phyloP scores from a whole-genome alignment of 2,113 vertebrate species.

The Mobula birostris region DNA sequence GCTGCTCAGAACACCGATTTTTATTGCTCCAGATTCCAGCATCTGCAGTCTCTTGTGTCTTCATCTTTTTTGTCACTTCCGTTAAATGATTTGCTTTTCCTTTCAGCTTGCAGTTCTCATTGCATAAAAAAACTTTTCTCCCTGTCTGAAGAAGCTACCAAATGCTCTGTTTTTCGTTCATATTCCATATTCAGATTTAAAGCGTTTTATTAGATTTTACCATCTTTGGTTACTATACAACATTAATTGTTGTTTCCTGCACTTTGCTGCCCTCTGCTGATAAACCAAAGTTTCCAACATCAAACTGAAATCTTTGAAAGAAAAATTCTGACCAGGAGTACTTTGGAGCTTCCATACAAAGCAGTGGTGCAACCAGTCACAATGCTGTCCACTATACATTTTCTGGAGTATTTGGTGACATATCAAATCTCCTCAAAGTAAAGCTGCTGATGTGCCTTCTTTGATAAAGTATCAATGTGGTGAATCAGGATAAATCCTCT shows the following conservation, averaged over 20 bases:
- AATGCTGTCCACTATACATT: too few relatives aligned
- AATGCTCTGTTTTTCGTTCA: background rate
- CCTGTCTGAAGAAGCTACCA: background rate
- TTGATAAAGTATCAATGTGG: too few relatives aligned
- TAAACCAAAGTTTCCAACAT: background rate
- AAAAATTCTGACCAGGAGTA: too few relatives aligned
- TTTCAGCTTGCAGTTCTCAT: background rate
- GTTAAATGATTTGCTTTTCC: background rate
- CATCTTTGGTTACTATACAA: background rate
- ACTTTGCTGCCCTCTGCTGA: constrained; percentile 5
- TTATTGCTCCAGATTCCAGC: too few relatives aligned
- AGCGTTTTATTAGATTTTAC: background rate
- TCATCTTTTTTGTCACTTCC: background rate
- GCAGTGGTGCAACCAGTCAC: too few relatives aligned
- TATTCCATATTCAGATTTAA: background rate
- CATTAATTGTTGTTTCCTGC: background rate
- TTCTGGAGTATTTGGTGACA: too few relatives aligned
- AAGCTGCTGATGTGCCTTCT: too few relatives aligned
- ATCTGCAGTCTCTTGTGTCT: too few relatives aligned
- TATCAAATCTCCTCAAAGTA: too few relatives aligned
- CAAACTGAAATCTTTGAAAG: background rate
- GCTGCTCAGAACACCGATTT: too few relatives aligned
- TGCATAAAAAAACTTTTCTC: background rate
- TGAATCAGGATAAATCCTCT: too few relatives aligned
- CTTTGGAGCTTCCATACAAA: too few relatives aligned